phyloP scores from a whole-genome alignment of 1,140 invertebrate genomes.

The Drosophila kurseongensis region DNA sequence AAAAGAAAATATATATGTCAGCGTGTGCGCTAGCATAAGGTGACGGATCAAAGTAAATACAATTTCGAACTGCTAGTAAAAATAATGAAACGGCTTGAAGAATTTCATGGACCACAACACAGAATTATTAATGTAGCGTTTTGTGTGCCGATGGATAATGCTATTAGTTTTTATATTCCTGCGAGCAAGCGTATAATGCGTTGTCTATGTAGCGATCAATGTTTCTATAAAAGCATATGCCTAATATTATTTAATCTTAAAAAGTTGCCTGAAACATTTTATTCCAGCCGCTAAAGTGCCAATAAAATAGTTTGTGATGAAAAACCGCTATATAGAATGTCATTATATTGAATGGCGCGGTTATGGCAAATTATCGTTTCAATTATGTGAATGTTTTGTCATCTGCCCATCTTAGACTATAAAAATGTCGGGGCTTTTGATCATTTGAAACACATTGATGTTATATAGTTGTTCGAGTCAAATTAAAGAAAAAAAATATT shows the following conservation, averaged over 20 bases:
- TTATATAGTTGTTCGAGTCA: conserved; percentile 8
- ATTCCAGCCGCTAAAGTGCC: neutral
- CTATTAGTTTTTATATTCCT: conserved; percentile 36
- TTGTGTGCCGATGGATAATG: conserved; percentile 65
- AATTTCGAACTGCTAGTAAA: conserved; percentile 57
- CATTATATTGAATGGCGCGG: conserved; percentile 20
- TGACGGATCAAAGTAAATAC: conserved; percentile 59
- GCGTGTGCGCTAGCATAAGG: conserved; percentile 5
- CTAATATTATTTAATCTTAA: neutral
- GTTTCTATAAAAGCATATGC: neutral
- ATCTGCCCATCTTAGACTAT: conserved; percentile 8
- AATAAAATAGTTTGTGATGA: conserved; percentile 9
- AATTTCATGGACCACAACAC: conserved; percentile 71
- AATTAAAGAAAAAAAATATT: neutral
- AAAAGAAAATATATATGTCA: conserved; percentile 33
- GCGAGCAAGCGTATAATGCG: neutral
- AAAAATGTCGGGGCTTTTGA: conserved; percentile 25
- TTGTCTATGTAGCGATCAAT: conserved; percentile 13
- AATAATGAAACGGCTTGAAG: conserved; percentile 27
- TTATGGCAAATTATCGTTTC: conserved; percentile 33
- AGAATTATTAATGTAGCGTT: conserved; percentile 74
- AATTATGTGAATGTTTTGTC: conserved; percentile 13
- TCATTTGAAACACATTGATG: conserved; percentile 11
- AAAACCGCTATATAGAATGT: conserved; percentile 18
- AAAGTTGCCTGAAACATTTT: neutral